Evolutionary conservation across 2,888 invertebrate genomes (phyloP), one percentile per base, ranked within the genome.

Genomic region (Mythimna vitellina): DNA sequence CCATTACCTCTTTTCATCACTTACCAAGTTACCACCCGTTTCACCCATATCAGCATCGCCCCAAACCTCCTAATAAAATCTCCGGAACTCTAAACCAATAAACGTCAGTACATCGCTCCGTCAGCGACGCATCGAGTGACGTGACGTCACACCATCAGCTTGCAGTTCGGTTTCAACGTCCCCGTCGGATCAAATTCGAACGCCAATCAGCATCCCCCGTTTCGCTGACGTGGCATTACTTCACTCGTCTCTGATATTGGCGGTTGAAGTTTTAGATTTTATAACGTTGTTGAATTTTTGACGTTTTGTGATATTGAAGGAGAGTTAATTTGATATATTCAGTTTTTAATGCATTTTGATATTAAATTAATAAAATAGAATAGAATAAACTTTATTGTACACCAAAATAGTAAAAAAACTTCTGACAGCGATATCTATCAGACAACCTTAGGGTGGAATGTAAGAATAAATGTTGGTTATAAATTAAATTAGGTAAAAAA

Each of bases 121-220:
- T 76, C 79, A 76, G 73, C 81, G 76, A 67, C 78, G 86, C 81
- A 76, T 83, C 81, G 68, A 58, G 63, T 79, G 74, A 78, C 76
- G 63, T 79, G 74, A 78, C 76, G 73, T 70, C 77, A 62, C 29
- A 70, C 77, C 79, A 73, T 67, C 76, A 73, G 60, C 70, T 64
- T 76, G 72, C 84, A 86, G 82, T 80, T 85, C 73, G 65, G 64
- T 84, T 84, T 84, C 71, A 75, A 76, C 73, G 76, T 65, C 67
- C 68, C 64, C 73, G 75, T 63, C 86, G 73, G 72, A 84, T 86
- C 80, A 82, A 84, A 80, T 85, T 76, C 76, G 65, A 80, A 76
- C 72, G 74, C 84, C 84, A 84, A 86, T 85, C 82, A 86, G 73
- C 70, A 65, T 56, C 51, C 63, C 51, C 62, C 61, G 73, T 76